Conservation (phyloP, 2,797 vertebrate species). For the Pseudocheirus occidentalis region DNA sequence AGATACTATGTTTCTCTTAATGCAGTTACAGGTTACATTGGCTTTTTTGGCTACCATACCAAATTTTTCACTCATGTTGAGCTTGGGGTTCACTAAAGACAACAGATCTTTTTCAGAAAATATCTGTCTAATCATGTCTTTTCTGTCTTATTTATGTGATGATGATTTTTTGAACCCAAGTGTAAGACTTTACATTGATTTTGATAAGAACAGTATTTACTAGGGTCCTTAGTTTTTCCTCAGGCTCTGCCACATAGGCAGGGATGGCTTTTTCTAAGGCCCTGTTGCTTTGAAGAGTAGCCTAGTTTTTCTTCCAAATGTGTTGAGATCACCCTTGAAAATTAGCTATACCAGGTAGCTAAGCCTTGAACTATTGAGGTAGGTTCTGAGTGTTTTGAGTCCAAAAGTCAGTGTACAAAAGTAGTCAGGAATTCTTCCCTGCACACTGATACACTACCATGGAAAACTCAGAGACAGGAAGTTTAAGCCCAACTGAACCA, state of each 20-base stretch:
- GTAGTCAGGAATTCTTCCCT: neutral
- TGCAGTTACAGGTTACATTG: neutral
- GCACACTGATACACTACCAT: neutral
- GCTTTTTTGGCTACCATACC: neutral
- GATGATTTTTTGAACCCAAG: neutral
- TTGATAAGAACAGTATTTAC: neutral
- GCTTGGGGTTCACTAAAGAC: neutral
- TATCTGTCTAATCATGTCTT: neutral
- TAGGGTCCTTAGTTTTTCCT: neutral
- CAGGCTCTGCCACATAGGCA: neutral
- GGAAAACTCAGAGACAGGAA: neutral
- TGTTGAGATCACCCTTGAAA: neutral
- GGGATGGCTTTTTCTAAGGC: neutral
- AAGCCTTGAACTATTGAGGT: neutral
- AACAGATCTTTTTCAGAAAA: neutral
- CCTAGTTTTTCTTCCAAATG: neutral
- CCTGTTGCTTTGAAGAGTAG: neutral
- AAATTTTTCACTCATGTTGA: neutral
- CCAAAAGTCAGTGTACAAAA: neutral
- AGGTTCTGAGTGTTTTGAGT: neutral
- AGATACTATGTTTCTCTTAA: neutral
- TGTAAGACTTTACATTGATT: neutral
- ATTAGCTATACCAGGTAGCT: neutral
- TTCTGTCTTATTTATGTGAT: neutral
- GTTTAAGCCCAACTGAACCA: neutral